phyloP scores from a whole-genome alignment of 2,888 invertebrate species.

The Hetaerina titia region DNA sequence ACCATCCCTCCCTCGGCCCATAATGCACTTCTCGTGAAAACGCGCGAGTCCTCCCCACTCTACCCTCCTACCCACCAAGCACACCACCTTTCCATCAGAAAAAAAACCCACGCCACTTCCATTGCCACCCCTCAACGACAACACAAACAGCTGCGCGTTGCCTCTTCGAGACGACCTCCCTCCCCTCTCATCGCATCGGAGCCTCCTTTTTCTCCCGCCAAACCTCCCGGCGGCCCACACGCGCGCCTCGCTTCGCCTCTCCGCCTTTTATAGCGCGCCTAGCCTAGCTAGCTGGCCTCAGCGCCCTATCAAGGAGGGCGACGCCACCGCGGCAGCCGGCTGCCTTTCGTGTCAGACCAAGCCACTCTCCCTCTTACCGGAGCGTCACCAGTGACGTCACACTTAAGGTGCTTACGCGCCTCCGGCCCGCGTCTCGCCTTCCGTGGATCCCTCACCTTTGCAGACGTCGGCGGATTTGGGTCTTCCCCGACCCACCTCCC shows the following conservation, averaged over 20 bases:
- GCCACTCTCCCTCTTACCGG: not conserved
- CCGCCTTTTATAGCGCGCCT: not conserved
- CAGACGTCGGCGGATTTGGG: conserved; percentile 29
- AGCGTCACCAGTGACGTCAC: conserved; percentile 54
- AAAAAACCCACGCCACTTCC: not conserved
- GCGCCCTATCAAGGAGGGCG: not conserved
- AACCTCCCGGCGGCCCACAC: not conserved
- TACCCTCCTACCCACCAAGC: not conserved
- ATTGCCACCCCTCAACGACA: not conserved
- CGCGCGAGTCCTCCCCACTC: not conserved
- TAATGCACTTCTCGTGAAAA: conserved; percentile 32
- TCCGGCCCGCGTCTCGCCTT: not conserved
- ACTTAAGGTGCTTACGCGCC: not conserved
- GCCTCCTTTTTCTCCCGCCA: not conserved
- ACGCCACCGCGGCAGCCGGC: conserved; percentile 6
- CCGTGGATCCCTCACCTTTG: conserved; percentile 6
- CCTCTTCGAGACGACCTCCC: conserved; percentile 26
- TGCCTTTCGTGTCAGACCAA: not conserved
- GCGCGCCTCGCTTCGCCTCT: not conserved
- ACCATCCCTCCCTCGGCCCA: not conserved
- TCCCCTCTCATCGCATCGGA: not conserved
- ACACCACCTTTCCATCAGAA: not conserved
- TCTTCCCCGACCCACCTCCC: not conserved
- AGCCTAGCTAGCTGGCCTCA: not conserved
- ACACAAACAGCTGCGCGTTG: conserved; percentile 46